A percentile compares a stretch with the other conserved stretches of the same genome.
Conservation (phyloP, 2,888 invertebrate species). For the Lasioglossum malachurum region DNA sequence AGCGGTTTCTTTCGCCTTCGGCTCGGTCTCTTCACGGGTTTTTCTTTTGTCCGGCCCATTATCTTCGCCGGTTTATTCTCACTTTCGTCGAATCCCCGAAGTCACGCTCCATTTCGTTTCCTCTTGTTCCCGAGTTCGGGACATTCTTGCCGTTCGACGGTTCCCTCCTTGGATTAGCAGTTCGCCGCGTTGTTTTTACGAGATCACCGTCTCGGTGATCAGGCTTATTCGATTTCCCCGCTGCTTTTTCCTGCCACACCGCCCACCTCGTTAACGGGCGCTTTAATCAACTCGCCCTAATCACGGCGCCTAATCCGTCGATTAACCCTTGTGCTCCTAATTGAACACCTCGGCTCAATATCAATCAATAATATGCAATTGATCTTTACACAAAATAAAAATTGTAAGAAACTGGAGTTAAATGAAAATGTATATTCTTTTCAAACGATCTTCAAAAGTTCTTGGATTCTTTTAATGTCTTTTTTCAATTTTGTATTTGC, state of each 20-base stretch:
- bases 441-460: too few species aligned
- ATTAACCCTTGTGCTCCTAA: background rate
- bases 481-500: too few species aligned
- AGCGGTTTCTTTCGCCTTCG: slow-evolving; percentile 38
- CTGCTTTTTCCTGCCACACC: background rate
- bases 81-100: slow-evolving; percentile 64
- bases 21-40: slow-evolving; percentile 5
- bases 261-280: slow-evolving; percentile 1
- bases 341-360: background rate
- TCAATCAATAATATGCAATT: background rate
- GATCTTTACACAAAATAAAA: too few species aligned
- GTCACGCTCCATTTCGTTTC: slow-evolving; percentile 66
- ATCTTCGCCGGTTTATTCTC: slow-evolving; percentile 63
- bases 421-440: too few species aligned
- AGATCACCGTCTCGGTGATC: background rate
- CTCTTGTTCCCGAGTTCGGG: slow-evolving; percentile 36
- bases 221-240: slow-evolving; percentile 29
- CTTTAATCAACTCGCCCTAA: slow-evolving; percentile 8
- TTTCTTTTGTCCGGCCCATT: slow-evolving; percentile 58
- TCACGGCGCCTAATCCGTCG: background rate
- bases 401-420: too few species aligned
- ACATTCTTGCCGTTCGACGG: slow-evolving; percentile 43
- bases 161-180: slow-evolving; percentile 31
- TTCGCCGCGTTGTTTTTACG: slow-evolving; percentile 39
- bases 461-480: too few species aligned